Conservation (phyloP, 2,797 vertebrate species). For the Rhadinocentrus ornatus region DNA sequence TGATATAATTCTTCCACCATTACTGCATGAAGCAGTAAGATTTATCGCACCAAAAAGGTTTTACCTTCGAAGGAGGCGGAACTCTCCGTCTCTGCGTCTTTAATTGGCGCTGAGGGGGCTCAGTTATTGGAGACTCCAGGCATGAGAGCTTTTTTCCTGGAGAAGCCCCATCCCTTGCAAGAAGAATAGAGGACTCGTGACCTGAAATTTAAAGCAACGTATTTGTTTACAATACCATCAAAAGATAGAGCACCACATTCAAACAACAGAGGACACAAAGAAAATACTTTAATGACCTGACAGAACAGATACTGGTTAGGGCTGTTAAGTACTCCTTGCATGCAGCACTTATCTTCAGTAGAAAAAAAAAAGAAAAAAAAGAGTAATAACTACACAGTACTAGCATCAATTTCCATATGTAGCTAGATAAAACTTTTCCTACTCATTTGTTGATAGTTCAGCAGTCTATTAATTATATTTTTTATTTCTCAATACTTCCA, state of each 20-base stretch:
- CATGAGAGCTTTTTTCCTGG: slow-evolving; percentile 72
- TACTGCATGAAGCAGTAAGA: background rate
- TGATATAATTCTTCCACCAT: background rate
- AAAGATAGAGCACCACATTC: background rate
- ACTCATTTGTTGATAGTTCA: background rate
- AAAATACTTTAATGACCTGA: background rate
- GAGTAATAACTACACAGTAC: background rate
- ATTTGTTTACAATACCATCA: background rate
- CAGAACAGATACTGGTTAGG: background rate
- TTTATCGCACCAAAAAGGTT: background rate
- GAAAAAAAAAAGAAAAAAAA: background rate
- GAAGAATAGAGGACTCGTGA: slow-evolving; percentile 69
- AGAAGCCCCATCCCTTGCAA: slow-evolving; percentile 68
- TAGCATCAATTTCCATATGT: background rate
- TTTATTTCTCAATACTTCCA: background rate
- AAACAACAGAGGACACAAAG: background rate
- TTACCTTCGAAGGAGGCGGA: slow-evolving; percentile 92
- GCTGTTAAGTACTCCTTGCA: background rate
- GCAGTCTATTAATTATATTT: background rate
- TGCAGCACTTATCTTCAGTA: background rate
- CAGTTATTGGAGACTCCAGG: slow-evolving; percentile 61
- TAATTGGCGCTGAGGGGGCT: slow-evolving; percentile 85
- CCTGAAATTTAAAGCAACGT: slow-evolving; percentile 42
- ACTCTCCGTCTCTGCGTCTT: slow-evolving; percentile 90
- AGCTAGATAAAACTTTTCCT: background rate